Percentiles rank a stretch among this genome's conserved stretches.
Conservation (phyloP, 37 sponge, comb jelly and placozoan species). For the Ephydatia muelleri region DNA sequence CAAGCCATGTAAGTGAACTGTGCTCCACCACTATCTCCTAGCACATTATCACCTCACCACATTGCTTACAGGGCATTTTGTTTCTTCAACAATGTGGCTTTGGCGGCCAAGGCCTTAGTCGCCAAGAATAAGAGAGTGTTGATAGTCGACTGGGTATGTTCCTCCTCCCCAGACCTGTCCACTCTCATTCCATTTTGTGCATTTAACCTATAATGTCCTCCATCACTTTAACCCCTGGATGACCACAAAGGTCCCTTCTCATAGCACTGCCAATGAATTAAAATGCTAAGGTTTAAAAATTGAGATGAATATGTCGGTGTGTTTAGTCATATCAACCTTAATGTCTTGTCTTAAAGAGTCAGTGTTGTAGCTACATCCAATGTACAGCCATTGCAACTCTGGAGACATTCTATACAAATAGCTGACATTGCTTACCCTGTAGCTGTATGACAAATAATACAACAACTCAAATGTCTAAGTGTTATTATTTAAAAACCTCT, state of each 20-base stretch:
- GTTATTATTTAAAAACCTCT: not conserved
- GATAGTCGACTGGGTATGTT: slow-evolving; percentile 88
- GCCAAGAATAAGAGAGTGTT: slow-evolving; percentile 71
- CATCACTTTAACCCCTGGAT: not conserved
- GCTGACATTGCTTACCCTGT: too few species aligned
- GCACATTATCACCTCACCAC: not conserved
- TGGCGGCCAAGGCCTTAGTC: slow-evolving; percentile 84
- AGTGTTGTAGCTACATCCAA: too few species aligned
- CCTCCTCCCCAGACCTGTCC: not conserved
- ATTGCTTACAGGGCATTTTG: slow-evolving; percentile 69
- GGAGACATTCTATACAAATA: too few species aligned
- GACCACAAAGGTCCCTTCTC: too few species aligned
- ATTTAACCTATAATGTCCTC: not conserved
- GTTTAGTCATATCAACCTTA: too few species aligned
- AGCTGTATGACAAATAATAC: too few species aligned
- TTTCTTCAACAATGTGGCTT: slow-evolving; percentile 92
- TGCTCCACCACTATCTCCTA: not conserved
- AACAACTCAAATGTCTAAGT: not conserved
- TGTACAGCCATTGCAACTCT: too few species aligned
- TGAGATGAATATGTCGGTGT: too few species aligned
- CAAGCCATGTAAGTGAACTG: slow-evolving; percentile 77
- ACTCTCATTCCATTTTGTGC: not conserved
- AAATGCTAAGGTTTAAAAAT: too few species aligned
- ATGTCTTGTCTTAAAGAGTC: too few species aligned
- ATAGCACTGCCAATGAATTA: too few species aligned